Evolutionary conservation across 2,113 vertebrate genomes (phyloP).

Genomic region (Antechinus stuartii): DNA sequence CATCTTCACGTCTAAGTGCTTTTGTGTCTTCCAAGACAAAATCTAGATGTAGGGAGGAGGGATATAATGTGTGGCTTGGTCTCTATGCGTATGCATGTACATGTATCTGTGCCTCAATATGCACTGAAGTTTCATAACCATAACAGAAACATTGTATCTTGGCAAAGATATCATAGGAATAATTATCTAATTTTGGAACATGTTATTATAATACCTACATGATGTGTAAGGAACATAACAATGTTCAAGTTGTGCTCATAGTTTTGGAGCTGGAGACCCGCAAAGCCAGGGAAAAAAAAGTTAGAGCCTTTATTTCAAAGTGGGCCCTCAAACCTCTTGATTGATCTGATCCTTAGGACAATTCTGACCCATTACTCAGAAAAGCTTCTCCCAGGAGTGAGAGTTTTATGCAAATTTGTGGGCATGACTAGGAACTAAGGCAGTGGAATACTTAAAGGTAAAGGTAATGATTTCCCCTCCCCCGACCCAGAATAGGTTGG

Average conservation of each 20-base stretch:
- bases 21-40: conserved; percentile 1
- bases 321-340: conserved; percentile 38
- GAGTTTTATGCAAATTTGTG: conserved; percentile 57
- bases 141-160: conserved; percentile 52
- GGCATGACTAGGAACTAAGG: conserved; percentile 50
- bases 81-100: not conserved
- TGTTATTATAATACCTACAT: conserved; percentile 75
- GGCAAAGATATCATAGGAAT: conserved; percentile 70
- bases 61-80: conserved; percentile 8
- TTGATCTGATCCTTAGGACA: conserved; percentile 24
- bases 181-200: conserved; percentile 63
- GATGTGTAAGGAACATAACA: conserved; percentile 76
- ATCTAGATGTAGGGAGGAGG: not conserved
- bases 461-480: not conserved
- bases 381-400: conserved; percentile 64
- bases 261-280: conserved; percentile 44
- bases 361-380: conserved; percentile 28
- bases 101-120: conserved; percentile 26
- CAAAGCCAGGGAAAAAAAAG: not conserved
- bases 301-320: conserved; percentile 26
- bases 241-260: conserved; percentile 67
- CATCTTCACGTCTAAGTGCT: conserved; percentile 10
- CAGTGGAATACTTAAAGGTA: not conserved
- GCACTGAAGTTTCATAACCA: conserved; percentile 64
- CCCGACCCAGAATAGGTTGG: not conserved